Evolutionary conservation across 2,888 invertebrate species (phyloP).

Genomic region (Pristionchus fissidentatus): DNA sequence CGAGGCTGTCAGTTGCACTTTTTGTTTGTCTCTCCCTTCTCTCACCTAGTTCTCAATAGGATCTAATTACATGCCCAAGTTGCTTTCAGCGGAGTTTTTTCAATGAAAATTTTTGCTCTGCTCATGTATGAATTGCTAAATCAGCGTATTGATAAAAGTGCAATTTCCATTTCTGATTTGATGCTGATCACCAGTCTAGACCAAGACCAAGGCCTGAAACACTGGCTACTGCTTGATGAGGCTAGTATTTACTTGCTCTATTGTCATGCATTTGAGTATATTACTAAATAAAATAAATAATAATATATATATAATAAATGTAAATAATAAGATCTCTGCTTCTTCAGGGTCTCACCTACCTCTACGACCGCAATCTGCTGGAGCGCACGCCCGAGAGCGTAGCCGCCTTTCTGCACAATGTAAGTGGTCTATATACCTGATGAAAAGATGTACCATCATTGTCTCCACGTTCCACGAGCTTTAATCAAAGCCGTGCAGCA

Average conservation of each 20-base stretch:
- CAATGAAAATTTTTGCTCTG: too few relatives aligned
- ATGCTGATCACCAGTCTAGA: too few relatives aligned
- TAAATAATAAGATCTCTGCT: neutral
- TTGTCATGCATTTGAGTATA: constrained; percentile 50
- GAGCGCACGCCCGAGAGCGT: constrained; percentile 56
- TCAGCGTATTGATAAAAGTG: too few relatives aligned
- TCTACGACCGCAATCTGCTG: constrained; percentile 56
- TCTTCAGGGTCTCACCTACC: constrained; percentile 56
- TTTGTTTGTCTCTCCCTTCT: neutral
- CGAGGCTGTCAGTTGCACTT: constrained; percentile 13
- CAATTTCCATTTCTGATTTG: too few relatives aligned
- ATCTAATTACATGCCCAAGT: too few relatives aligned
- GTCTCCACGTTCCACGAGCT: neutral
- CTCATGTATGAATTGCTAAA: too few relatives aligned
- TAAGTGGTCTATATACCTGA: neutral
- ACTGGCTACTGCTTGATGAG: too few relatives aligned
- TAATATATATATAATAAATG: neutral
- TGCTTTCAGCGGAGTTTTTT: too few relatives aligned
- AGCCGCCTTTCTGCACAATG: constrained; percentile 58
- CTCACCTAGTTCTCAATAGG: too few relatives aligned
- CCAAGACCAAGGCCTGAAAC: constrained; percentile 29
- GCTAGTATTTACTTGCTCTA: neutral
- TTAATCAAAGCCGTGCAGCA: neutral
- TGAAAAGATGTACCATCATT: neutral
- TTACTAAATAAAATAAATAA: too few relatives aligned